Evolutionary conservation across 2,797 vertebrate genomes (phyloP), one percentile per base, ranked within the genome.

Genomic region (Epinephelus awoara): DNA sequence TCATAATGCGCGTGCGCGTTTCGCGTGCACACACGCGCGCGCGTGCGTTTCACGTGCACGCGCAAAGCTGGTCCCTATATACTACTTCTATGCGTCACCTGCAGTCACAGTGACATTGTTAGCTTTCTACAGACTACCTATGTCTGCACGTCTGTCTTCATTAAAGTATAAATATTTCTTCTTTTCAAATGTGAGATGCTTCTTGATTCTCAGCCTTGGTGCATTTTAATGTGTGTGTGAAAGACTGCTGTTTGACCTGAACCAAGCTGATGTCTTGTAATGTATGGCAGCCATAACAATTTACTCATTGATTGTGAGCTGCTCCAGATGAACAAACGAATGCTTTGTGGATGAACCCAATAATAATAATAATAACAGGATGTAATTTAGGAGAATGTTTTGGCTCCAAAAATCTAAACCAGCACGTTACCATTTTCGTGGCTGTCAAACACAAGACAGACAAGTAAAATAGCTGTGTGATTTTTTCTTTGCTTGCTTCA

Each of bases 301-400:
- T 55, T 57, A 2, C 10, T 59, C 18, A 61, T 19, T 62, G 23
- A 57, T 44, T 64, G 42, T 21, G 57, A 42, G 51, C 47, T 47
- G 34, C 47, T 62, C 12, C 49, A 34, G 49, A 42, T 74, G 65
- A 71, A 70, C 27, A 49, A 29, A 65, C 15, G 23, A 52, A 42
- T 40, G 23, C 25, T 71, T n/a, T 6, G 42, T 51, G 58, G 72
- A 80, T 52, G 15, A 14, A 63, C 21, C 14, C 3, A 7, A 42
- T 51, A 54, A 67, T 54, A 61, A 67, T 54, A 61, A 34, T n/a
- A 51, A 10, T 47, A 34, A 25, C 56, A n/a, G 8, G 66, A 56
- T 54, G 13, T 42, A n/a, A 65, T 73, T 72, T 49, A 54, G 19
- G n/a, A 67, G 44, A 81, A 29, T 59, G 42, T 59, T 69, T 75